These are phyloP conservation scores for Protaetia brevitarsis DNA, from an alignment of 1,140 invertebrate species.

Conservation along the genomic window DNA sequence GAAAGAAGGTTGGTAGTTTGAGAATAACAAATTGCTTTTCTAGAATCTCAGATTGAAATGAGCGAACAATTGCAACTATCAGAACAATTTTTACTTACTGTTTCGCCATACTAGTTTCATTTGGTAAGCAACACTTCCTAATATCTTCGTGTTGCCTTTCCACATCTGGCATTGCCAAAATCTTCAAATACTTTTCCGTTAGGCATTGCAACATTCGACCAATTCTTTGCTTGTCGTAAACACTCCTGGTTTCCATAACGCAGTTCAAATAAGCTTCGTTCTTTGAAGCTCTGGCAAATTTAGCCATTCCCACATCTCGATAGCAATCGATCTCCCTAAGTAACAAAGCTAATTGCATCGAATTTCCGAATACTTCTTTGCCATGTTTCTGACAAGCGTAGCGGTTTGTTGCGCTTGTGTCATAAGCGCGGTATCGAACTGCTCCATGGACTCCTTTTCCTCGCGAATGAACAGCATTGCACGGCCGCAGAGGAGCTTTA, in stretches of 20 bases:
- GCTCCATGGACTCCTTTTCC: background rate
- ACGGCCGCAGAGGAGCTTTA: background rate
- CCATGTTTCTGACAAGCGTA: background rate
- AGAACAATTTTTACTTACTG: no score
- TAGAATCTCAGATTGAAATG: no score
- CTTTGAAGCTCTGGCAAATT: background rate
- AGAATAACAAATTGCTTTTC: no score
- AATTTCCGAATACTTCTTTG: background rate
- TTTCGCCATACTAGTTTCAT: background rate
- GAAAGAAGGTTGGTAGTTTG: no score
- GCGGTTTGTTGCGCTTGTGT: background rate
- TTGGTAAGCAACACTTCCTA: background rate
- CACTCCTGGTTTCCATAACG: constrained; percentile 37
- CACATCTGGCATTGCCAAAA: background rate
- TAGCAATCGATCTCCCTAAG: background rate
- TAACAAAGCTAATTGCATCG: background rate
- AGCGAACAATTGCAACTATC: no score
- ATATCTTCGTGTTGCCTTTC: background rate
- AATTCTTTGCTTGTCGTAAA: background rate
- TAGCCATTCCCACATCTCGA: background rate
- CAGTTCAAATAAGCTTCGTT: constrained; percentile 42
- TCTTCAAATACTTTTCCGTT: background rate
- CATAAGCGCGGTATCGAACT: background rate
- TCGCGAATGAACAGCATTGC: background rate
- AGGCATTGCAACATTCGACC: background rate